Conservation (phyloP, 2,113 vertebrate genomes). For the Sorex araneus region DNA sequence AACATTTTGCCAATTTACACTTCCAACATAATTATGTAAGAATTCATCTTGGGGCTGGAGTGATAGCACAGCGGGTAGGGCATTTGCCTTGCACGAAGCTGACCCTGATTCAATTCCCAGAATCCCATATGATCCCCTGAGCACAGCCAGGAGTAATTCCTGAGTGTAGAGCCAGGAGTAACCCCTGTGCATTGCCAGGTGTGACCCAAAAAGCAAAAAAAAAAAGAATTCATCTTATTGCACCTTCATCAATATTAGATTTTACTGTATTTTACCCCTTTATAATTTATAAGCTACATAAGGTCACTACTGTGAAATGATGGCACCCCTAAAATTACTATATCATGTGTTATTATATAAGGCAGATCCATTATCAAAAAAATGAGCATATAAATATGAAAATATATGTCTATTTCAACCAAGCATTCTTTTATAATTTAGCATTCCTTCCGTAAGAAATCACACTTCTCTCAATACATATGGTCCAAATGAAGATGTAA, state of each 20-base stretch:
- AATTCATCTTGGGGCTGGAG: background rate
- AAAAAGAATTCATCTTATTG: background rate
- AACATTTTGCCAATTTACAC: background rate
- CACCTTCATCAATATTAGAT: background rate
- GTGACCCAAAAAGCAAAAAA: too few relatives aligned
- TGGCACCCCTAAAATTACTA: background rate
- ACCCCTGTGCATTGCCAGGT: too few relatives aligned
- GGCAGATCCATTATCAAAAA: background rate
- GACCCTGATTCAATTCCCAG: too few relatives aligned
- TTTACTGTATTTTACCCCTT: constrained; percentile 23
- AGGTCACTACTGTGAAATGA: background rate
- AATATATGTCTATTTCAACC: background rate
- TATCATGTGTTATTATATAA: background rate
- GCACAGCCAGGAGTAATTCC: too few relatives aligned
- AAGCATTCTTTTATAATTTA: background rate
- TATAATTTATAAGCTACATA: background rate
- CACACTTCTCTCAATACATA: background rate
- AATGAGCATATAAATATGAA: background rate
- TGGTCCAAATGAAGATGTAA: background rate
- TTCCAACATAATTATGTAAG: background rate
- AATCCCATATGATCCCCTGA: too few relatives aligned
- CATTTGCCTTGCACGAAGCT: too few relatives aligned
- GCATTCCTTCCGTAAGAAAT: background rate
- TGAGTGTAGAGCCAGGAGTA: too few relatives aligned
- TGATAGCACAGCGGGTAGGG: too few relatives aligned